A percentile compares a stretch with the other conserved stretches of the same genome.
Conservation (phyloP, 2,113 vertebrate genomes). For the Platichthys flesus region DNA sequence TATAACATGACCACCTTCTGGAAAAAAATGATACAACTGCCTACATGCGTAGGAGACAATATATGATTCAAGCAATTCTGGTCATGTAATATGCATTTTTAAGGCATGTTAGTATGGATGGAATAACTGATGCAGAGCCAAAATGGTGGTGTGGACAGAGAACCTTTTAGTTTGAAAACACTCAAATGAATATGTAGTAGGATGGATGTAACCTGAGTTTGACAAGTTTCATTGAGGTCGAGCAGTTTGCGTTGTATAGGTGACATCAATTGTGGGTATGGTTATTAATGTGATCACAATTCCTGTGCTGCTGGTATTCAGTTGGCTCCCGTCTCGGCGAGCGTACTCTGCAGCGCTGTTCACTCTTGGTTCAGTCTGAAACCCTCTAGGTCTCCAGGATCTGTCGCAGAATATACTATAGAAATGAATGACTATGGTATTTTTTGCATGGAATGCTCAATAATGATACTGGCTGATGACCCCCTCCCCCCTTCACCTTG, state of each 20-base stretch:
- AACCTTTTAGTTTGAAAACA: too few species aligned
- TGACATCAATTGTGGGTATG: not conserved
- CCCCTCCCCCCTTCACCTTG: constrained; percentile 37
- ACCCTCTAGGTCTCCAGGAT: constrained; percentile 78
- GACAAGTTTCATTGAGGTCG: not conserved
- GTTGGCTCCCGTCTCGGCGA: not conserved
- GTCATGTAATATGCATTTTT: too few species aligned
- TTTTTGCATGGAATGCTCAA: constrained; percentile 86
- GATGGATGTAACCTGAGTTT: not conserved
- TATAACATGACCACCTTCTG: not conserved
- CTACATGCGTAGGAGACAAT: too few species aligned
- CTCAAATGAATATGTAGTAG: too few species aligned
- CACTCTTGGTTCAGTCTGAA: constrained; percentile 80
- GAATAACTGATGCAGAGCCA: too few species aligned
- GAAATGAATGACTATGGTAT: constrained; percentile 81
- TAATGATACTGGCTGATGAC: constrained; percentile 76
- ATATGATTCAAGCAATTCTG: not conserved
- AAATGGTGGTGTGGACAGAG: too few species aligned
- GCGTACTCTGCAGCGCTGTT: constrained; percentile 71
- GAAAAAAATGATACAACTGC: not conserved
- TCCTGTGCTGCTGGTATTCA: not conserved
- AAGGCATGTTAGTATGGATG: too few species aligned
- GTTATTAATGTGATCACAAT: not conserved
- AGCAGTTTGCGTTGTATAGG: not conserved
- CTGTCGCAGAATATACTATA: constrained; percentile 67